Conservation (phyloP, 2,113 vertebrate genomes). For the Burhinus oedicnemus region DNA sequence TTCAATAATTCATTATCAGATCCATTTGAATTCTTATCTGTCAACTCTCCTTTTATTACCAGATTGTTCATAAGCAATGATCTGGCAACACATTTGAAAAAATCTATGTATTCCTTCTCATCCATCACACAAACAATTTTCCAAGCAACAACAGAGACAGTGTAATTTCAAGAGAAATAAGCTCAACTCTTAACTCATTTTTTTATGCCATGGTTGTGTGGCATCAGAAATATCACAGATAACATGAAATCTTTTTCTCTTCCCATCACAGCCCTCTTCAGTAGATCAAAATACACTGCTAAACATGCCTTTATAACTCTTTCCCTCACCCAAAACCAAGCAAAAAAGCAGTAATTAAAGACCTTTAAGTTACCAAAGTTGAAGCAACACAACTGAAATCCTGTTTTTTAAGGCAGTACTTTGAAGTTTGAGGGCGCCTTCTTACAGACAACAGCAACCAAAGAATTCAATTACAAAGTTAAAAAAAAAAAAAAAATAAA, state of each 20-base stretch:
- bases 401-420: neutral
- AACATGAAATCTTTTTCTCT: neutral
- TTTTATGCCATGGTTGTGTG: neutral
- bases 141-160: slow-evolving; percentile 31
- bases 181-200: slow-evolving; percentile 31
- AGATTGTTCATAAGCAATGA: slow-evolving; percentile 55
- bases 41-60: slow-evolving; percentile 54
- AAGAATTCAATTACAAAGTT: neutral
- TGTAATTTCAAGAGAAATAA: slow-evolving; percentile 59
- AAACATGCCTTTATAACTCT: neutral
- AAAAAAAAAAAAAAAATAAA: neutral
- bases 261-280: neutral
- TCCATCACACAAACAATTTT: slow-evolving; percentile 57
- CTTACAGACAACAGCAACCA: neutral
- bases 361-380: neutral
- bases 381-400: neutral
- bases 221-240: neutral
- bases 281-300: neutral
- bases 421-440: neutral
- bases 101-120: slow-evolving; percentile 42
- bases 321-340: neutral
- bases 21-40: slow-evolving; percentile 53
- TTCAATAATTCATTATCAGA: slow-evolving; percentile 9
- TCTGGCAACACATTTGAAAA: slow-evolving; percentile 51
- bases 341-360: neutral